Conservation (phyloP, 2,797 vertebrate species). For the Dipus sagitta region DNA sequence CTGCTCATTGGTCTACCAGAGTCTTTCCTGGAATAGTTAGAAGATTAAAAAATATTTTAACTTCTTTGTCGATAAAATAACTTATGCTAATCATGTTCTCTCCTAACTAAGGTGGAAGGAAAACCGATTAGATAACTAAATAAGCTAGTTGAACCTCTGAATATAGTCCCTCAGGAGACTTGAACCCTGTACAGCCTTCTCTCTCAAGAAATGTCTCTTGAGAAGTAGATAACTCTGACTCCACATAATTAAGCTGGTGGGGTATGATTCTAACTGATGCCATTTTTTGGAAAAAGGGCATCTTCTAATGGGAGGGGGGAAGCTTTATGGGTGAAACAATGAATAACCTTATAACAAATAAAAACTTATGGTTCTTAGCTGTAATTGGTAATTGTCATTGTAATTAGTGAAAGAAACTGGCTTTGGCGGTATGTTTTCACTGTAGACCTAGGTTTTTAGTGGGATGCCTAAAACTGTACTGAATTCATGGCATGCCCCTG, state of each 20-base stretch:
- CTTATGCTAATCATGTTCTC: not conserved
- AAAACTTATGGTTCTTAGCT: not conserved
- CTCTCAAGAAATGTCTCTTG: not conserved
- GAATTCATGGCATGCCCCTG: not conserved
- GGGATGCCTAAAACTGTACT: not conserved
- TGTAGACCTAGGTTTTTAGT: not conserved
- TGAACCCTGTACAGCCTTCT: not conserved
- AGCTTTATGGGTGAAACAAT: not conserved
- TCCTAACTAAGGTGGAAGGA: not conserved
- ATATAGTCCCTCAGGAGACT: not conserved
- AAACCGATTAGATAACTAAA: not conserved
- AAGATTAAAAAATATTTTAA: conserved; percentile 38
- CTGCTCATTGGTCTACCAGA: not conserved
- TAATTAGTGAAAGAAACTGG: not conserved
- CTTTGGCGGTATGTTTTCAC: not conserved
- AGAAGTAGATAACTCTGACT: not conserved
- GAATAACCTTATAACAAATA: not conserved
- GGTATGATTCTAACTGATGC: not conserved
- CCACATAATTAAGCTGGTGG: not conserved
- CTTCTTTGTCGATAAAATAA: not conserved
- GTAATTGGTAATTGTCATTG: not conserved
- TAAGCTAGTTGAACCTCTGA: not conserved
- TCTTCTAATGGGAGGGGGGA: not conserved
- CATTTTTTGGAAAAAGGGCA: not conserved
- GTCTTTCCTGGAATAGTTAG: not conserved